Conservation (phyloP, 37 sponge, comb jelly and placozoan genomes). For the Cliona cf. orientalis region DNA sequence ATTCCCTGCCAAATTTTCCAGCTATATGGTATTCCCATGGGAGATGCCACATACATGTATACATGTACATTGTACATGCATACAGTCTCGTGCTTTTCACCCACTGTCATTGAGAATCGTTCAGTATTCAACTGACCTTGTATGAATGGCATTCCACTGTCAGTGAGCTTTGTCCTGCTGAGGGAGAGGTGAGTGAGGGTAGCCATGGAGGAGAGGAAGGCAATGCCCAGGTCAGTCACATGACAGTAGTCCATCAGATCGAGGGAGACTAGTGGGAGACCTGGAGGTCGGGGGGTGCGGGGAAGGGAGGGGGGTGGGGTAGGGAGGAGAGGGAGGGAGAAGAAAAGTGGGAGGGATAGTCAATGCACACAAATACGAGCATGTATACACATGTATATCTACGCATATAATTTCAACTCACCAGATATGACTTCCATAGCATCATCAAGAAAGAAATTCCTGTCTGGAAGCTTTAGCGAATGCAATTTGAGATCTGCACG, state of each 20-base stretch:
- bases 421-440: constrained; percentile 34
- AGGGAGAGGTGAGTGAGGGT: constrained; percentile 48
- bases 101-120: not conserved
- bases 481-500: constrained; percentile 27
- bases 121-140: constrained; percentile 27
- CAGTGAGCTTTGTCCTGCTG: constrained; percentile 58
- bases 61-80: too few species aligned
- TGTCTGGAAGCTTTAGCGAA: constrained; percentile 51
- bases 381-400: too few species aligned
- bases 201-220: constrained; percentile 26
- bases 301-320: too few species aligned
- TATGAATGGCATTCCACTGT: constrained; percentile 51
- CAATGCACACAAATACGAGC: too few species aligned
- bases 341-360: too few species aligned
- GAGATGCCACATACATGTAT: too few species aligned
- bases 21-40: too few species aligned
- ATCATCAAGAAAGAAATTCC: constrained; percentile 37
- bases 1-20: too few species aligned
- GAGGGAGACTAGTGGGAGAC: constrained; percentile 40
- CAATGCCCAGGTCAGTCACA: constrained; percentile 51
- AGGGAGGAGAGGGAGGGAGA: too few species aligned
- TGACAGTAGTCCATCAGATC: constrained; percentile 53
- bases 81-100: not conserved
- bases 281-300: too few species aligned
- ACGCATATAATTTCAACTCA: not conserved